phyloP scores from a whole-genome alignment of 2,888 invertebrate genomes.

The Sturmia bella region DNA sequence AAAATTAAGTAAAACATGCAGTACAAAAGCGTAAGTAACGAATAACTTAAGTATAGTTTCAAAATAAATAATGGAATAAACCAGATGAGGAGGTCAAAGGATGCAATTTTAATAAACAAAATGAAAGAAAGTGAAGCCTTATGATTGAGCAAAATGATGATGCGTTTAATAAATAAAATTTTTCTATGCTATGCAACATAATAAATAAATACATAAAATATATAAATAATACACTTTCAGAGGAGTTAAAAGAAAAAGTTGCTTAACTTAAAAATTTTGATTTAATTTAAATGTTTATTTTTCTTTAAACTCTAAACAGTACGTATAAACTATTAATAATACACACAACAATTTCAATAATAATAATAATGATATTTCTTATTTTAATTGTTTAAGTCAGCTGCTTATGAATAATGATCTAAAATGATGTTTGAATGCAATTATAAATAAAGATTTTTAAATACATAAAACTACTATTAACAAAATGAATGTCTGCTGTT shows the following conservation, averaged over 20 bases:
- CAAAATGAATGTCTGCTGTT: no score
- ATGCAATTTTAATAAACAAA: no score
- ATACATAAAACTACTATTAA: neutral
- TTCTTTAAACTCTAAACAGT: neutral
- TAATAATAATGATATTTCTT: no score
- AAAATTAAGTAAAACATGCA: conserved; percentile 10
- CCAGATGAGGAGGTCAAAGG: neutral
- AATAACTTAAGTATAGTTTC: no score
- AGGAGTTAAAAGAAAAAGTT: no score
- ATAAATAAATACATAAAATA: conserved; percentile 27
- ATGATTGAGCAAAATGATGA: no score
- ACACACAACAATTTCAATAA: conserved; percentile 9
- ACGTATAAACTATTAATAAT: neutral
- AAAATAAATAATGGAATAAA: conserved; percentile 58
- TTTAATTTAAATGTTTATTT: conserved; percentile 1
- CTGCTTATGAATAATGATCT: conserved; percentile 8
- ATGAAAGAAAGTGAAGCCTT: no score
- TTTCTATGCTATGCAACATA: neutral
- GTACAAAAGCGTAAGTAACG: neutral
- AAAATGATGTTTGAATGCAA: no score
- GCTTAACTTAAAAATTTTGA: no score
- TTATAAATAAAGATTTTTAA: no score
- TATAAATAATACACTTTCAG: neutral
- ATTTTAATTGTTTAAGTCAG: conserved; percentile 8
- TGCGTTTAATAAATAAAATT: no score